Base-by-base conservation (phyloP, 2,888 invertebrate genomes). In the Agonopterix alstromeriana region DNA sequence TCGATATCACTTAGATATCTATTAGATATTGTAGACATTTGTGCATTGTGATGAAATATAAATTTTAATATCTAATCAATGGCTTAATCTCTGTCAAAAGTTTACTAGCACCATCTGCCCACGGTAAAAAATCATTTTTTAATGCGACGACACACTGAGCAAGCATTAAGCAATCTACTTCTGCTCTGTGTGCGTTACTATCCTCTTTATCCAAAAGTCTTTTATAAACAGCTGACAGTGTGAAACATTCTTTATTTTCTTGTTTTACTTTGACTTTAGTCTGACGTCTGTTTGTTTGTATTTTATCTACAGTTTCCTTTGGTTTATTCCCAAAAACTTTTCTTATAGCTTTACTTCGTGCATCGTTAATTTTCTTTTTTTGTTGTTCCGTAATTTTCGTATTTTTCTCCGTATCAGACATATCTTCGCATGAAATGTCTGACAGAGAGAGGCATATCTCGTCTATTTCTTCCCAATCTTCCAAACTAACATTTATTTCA, bases 101-200 rank as follows among this genome's bases (percentile, higher is more conserved):
- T 57, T 74, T 74, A 53, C 69, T 74, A 43, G 69, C 61, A 10
- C 48, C 54, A 53, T 87, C 79, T 27, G 77, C 71, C 90, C 92
- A 93, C 1, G 85, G 70, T 0, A 92, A 57, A 70, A 94, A 94
- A 40, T 84, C 73, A 1, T 87, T 63, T 45, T 91, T 90, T 44
- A 90, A 75, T 8, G 88, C 83, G 17, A 90, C 76, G 3, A 92
- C 91, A 66, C 94, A 92, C 55, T 91, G 84, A 9, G 93, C 66
- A 46, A 95, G 76, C 82, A 91, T 91, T 2, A 90, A 55, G 36
- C 93, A 93, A 72, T 95, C 95, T 1, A 73, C 89, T 73, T 94
- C 94, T 1, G 95, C 94, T 55, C 89, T 85, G 67, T 95, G 95
- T 0, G 89, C 80, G 61, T 84, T 70, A 2, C 60, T 43, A 0